phyloP scores from a whole-genome alignment of 2,113 vertebrate genomes.

The Chloebia gouldiae region DNA sequence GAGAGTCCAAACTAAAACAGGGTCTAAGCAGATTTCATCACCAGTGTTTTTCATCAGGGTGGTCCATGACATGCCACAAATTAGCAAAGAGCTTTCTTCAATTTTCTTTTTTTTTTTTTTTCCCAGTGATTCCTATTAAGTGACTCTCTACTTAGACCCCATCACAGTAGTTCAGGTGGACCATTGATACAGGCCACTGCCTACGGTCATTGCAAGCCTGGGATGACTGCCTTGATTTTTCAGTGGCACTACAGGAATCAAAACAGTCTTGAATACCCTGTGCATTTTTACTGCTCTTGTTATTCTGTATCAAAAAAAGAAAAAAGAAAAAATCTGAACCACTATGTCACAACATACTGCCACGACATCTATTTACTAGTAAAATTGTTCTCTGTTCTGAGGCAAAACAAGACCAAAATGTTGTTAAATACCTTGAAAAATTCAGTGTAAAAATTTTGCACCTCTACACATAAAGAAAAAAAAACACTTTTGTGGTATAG shows the following conservation, averaged over 20 bases:
- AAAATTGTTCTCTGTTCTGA: background rate
- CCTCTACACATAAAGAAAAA: background rate
- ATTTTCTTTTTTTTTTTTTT: background rate
- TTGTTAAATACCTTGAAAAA: background rate
- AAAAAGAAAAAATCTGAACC: background rate
- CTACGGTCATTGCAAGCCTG: background rate
- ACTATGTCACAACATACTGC: background rate
- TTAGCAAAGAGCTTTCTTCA: background rate
- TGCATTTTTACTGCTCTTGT: background rate
- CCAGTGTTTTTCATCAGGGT: background rate
- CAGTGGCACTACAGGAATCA: background rate
- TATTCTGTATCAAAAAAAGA: background rate
- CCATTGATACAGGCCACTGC: background rate
- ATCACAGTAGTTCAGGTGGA: background rate
- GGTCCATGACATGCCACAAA: background rate
- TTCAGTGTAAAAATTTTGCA: background rate
- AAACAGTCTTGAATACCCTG: background rate
- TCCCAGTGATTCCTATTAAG: background rate
- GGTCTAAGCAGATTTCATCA: background rate
- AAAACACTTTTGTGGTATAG: background rate
- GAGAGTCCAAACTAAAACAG: background rate
- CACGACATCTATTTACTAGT: background rate
- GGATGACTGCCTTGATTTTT: background rate
- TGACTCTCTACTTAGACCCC: background rate
- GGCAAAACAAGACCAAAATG: background rate